Base-by-base conservation (phyloP, 2,888 invertebrate genomes). In the Sphaeridia pumilis region DNA sequence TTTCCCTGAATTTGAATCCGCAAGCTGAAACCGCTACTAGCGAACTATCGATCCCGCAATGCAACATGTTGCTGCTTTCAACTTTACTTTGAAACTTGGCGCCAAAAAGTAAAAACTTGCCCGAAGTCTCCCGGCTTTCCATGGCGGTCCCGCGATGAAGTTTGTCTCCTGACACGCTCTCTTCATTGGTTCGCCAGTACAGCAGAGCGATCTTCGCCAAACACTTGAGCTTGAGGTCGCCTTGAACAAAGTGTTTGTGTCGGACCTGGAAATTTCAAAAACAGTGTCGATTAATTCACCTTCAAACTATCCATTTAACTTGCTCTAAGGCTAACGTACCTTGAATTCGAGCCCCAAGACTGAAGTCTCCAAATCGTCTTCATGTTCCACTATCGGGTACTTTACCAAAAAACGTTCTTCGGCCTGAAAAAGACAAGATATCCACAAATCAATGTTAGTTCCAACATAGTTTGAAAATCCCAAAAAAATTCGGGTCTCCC, bases 181-280 rank as follows among this genome's bases (percentile, higher is more conserved):
- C 85, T 70, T 88, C 88, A 72, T 88, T 87, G 70, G 83, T 86
- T 12, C 83, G 78, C 82, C 84, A 84, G 72, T 88, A 88, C 42
- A 88, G 81, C 34, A 84, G 83, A 52, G 84, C 85, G 71, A 88
- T 87, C 66, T 84, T 87, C 56, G 88, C 87, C 69, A 87, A 77
- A 74, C 88, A 89, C 77, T 87, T 88, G 67, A 88, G 76, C 73
- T 87, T 88, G 75, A 89, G 78, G 73, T 87, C 86, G 67, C 87
- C 79, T 78, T 70, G 80, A 31, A 59, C 80, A 75, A 88, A 87
- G 74, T 88, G 86, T 71, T 83, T 82, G 65, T 77, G 78, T 67
- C 81, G 80, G 65, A 86, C 86, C 63, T 63, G 43, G 3, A 50
- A 36, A 3, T 27, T 36, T 4, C 20, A 21, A 4, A 43, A 38